Evolutionary conservation across 2,888 invertebrate species (phyloP).

Genomic region (Hemicrepidius hirtus): DNA sequence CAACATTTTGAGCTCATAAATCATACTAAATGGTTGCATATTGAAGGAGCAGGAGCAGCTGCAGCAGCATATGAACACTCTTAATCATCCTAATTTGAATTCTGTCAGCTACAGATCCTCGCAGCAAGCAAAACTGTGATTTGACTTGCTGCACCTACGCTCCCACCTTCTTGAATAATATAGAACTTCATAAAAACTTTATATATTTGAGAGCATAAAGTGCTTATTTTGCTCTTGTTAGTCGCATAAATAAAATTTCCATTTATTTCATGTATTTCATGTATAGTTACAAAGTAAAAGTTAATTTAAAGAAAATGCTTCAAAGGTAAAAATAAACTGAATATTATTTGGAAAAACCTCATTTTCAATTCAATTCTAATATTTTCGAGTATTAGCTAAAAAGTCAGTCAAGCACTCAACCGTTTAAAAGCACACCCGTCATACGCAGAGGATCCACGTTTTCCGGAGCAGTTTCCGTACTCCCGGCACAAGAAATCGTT

Average conservation of each 20-base stretch:
- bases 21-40: neutral
- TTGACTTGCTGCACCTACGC: neutral
- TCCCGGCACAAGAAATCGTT: slow-evolving; percentile 34
- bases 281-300: no score
- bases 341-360: no score
- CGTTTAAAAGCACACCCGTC: slow-evolving; percentile 33
- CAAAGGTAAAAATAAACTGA: no score
- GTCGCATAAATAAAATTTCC: no score
- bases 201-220: no score
- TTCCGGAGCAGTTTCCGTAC: slow-evolving; percentile 35
- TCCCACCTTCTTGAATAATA: neutral
- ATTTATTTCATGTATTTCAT: no score
- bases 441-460: slow-evolving; percentile 31
- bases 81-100: slow-evolving; percentile 20
- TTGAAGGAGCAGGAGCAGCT: slow-evolving; percentile 1
- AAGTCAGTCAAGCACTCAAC: neutral
- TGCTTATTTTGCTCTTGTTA: no score
- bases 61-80: neutral
- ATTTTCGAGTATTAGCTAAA: neutral
- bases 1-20: neutral
- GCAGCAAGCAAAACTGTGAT: neutral
- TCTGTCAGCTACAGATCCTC: slow-evolving; percentile 9
- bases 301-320: no score
- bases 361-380: neutral
- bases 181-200: no score